Base-by-base conservation (phyloP, 2,888 invertebrate species). In the Drosophila paranaensis region DNA sequence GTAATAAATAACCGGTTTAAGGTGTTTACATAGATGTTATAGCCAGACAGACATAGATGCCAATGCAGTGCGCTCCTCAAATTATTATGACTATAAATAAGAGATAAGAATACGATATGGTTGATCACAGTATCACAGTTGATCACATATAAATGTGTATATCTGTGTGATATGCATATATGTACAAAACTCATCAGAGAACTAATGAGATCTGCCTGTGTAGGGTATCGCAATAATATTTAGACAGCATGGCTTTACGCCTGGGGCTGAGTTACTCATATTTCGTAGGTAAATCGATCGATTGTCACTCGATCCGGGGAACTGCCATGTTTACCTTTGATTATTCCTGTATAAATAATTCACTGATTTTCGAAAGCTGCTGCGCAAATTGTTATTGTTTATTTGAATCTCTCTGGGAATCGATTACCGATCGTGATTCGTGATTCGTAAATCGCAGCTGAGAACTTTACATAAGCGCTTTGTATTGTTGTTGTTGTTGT, bases 1-100 rank as follows among this genome's bases (percentile, higher is more conserved):
- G 57, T 53, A 71, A 65, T 33, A 61, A 48, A 80, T 53, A 84
- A 87, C 84, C 76, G 85, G 82, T 82, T 82, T 72, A 25, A 71
- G 67, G 62, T 85, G 82, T 83, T 82, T 88, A 63, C 61, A 65
- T 61, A 68, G 67, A 71, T 71, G 37, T 42, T 56, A 37, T 54
- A 43, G 27, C 20, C 27, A 25, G 20, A 11, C 37, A 33, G 20
- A 11, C 37, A 33, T 56, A 25, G 27, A 60, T 62, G 56, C 45
- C 74, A 65, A 62, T 56, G 35, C 68, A 64, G 46, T 42, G 55
- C 43, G 37, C 43, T 50, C 42, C 6, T 20, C 20, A 45, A 40
- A 25, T 11, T 33, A 33, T 14, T 14, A 48, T n/a, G 20, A 20
- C 20, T n/a, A 16, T 10, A 14, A 10, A 10, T 6, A 25, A 2